phyloP scores from a whole-genome alignment of 2,888 invertebrate genomes.

The Congeria kusceri region DNA sequence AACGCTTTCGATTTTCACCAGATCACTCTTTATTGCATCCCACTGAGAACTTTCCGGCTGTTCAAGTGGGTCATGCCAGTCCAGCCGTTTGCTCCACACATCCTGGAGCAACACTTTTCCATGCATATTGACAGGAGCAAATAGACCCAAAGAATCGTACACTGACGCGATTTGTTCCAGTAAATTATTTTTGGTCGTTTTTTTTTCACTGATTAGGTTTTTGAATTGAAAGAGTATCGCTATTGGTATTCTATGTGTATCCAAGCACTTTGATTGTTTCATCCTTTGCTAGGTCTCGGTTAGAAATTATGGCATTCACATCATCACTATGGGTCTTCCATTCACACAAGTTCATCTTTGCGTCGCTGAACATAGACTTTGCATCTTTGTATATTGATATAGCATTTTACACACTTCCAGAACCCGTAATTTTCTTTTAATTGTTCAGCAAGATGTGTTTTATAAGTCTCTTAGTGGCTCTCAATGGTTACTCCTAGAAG shows the following conservation, averaged over 20 bases:
- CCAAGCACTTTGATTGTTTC: conserved; percentile 18
- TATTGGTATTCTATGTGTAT: neutral
- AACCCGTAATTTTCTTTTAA: conserved; percentile 27
- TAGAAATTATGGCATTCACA: neutral
- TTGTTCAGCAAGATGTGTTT: neutral
- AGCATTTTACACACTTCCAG: conserved; percentile 9
- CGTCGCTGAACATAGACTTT: conserved; percentile 22
- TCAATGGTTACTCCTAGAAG: conserved; percentile 23
- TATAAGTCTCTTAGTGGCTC: conserved; percentile 10
- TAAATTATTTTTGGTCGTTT: neutral
- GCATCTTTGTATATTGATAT: conserved; percentile 17
- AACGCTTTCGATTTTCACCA: neutral
- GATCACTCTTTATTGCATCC: neutral
- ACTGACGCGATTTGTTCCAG: conserved; percentile 2
- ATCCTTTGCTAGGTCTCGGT: neutral
- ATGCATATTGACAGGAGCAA: neutral
- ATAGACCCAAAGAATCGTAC: neutral
- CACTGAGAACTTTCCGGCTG: neutral
- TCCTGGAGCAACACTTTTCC: neutral
- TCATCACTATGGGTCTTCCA: conserved; percentile 24
- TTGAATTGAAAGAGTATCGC: neutral
- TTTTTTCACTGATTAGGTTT: neutral
- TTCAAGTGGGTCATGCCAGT: neutral
- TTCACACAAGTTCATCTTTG: conserved; percentile 19
- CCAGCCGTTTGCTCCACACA: neutral